Percentiles rank a stretch among this genome's conserved stretches.
phyloP scores from a whole-genome alignment of 2,113 vertebrate genomes.

The Castor canadensis region DNA sequence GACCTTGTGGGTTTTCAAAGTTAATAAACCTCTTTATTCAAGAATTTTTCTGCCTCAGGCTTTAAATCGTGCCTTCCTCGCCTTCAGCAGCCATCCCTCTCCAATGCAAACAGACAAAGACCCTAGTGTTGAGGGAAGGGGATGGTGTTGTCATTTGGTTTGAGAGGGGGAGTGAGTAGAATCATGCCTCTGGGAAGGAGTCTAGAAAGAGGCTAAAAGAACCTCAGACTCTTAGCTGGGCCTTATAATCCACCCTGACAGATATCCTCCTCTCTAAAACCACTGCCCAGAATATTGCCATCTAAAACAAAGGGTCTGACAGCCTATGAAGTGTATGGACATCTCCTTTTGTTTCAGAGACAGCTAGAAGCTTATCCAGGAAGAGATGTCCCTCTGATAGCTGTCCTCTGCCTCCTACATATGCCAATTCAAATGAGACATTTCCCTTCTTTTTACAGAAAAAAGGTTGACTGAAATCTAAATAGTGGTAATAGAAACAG shows the following conservation, averaged over 20 bases:
- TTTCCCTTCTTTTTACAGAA: constrained; percentile 30
- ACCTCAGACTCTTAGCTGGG: background rate
- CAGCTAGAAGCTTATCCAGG: background rate
- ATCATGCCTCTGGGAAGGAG: background rate
- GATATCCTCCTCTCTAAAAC: background rate
- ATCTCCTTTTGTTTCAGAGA: background rate
- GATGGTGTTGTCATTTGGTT: background rate
- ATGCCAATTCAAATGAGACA: background rate
- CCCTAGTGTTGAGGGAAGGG: constrained; percentile 5
- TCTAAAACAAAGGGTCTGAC: background rate
- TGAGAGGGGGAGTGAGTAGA: background rate
- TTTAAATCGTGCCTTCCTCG: constrained; percentile 50
- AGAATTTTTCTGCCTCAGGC: constrained; percentile 43
- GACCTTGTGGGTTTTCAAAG: constrained; percentile 48
- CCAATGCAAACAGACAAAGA: constrained; percentile 36
- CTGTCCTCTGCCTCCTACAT: background rate
- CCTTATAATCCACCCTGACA: constrained; percentile 26
- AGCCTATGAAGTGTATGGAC: background rate
- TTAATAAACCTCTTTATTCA: constrained; percentile 66
- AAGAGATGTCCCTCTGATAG: background rate
- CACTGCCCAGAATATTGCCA: background rate
- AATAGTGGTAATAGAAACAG: background rate
- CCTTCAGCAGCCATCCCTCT: constrained; percentile 9
- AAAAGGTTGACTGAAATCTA: background rate
- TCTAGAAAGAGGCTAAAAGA: background rate